phyloP scores from a whole-genome alignment of 2,113 vertebrate species.

The Syngnathus scovelli region DNA sequence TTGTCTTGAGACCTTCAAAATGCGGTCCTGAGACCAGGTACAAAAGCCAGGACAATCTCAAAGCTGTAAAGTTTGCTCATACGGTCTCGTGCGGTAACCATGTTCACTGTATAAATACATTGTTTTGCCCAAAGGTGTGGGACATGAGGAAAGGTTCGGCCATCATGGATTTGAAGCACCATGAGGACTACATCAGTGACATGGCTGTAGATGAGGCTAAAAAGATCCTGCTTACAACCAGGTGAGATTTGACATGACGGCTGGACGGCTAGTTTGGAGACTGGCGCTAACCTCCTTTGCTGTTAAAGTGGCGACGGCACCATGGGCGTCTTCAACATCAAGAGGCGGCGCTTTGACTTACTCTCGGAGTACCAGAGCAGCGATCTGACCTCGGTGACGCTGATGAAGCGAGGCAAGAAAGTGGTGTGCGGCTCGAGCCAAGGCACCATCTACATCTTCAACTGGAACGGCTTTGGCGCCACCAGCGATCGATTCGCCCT shows the following conservation, averaged over 20 bases:
- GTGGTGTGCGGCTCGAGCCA: slow-evolving; percentile 89
- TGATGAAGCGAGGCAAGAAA: slow-evolving; percentile 90
- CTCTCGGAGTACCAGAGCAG: slow-evolving; percentile 86
- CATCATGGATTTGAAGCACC: slow-evolving; percentile 86
- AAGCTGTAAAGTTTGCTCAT: no score
- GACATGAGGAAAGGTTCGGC: slow-evolving; percentile 83
- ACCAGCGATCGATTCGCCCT: slow-evolving; percentile 89
- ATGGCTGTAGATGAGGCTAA: slow-evolving; percentile 80
- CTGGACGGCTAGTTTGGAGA: not conserved
- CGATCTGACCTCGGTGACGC: slow-evolving; percentile 81
- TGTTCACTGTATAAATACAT: no score
- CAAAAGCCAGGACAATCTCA: not conserved
- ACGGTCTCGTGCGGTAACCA: no score
- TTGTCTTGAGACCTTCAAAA: not conserved
- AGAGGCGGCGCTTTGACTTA: slow-evolving; percentile 84
- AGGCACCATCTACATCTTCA: slow-evolving; percentile 92
- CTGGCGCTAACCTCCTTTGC: not conserved
- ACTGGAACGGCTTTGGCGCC: slow-evolving; percentile 93
- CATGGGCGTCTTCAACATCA: slow-evolving; percentile 88
- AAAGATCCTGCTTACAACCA: slow-evolving; percentile 83
- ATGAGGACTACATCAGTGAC: slow-evolving; percentile 91
- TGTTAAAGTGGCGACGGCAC: slow-evolving; percentile 86
- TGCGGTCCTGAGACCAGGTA: not conserved
- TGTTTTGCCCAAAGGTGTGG: slow-evolving; percentile 67
- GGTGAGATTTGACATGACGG: slow-evolving; percentile 55